Evolutionary conservation across 2,113 vertebrate species (phyloP).

Genomic region (Globicephala melas): DNA sequence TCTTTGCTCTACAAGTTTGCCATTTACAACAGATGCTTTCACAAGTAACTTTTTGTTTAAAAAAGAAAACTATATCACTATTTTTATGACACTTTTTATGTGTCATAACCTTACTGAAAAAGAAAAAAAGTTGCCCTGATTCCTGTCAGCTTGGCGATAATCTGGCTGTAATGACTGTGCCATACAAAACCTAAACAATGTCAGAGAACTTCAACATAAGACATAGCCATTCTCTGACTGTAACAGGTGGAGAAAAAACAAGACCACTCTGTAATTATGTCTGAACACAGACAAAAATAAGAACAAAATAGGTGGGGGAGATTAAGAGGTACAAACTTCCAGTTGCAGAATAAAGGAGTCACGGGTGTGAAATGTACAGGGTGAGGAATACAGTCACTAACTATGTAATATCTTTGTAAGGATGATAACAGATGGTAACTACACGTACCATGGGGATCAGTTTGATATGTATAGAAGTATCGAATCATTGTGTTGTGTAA

Average conservation of each 20-base stretch:
- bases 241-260: not conserved
- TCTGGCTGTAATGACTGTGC: not conserved
- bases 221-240: not conserved
- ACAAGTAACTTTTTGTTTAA: not conserved
- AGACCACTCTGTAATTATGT: not conserved
- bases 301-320: not conserved
- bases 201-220: not conserved
- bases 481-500: not conserved
- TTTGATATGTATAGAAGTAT: not conserved
- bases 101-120: not conserved
- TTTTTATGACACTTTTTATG: not conserved
- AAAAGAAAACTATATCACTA: not conserved
- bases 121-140: not conserved
- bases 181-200: not conserved
- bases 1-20: not conserved
- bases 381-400: not conserved
- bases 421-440: not conserved
- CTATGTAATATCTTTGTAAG: not conserved
- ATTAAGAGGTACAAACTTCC: not conserved
- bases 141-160: not conserved
- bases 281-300: not conserved
- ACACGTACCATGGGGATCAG: not conserved
- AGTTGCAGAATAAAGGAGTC: not conserved
- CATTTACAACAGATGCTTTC: not conserved
- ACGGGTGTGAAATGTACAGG: not conserved